Evolutionary conservation across 2,888 invertebrate genomes (phyloP), one percentile per base, ranked within the genome.

Genomic region (Drosophila prostipennis): DNA sequence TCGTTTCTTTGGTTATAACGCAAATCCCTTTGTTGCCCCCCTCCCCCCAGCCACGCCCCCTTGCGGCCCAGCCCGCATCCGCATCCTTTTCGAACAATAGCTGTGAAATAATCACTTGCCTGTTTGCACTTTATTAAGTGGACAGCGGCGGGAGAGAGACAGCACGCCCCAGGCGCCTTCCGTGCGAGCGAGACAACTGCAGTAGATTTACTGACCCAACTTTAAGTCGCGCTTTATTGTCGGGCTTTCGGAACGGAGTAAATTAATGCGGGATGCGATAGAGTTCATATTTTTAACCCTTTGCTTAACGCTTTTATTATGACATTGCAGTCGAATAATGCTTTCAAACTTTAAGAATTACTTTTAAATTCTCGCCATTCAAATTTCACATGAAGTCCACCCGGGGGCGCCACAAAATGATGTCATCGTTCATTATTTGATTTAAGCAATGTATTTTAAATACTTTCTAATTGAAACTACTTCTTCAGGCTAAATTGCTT

Each of bases 101-200:
- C 79, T 83, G 79, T 86, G 84, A 81, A 86, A 81, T 86, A 81
- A 86, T 86, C 81, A 81, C 81, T 81, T 83, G 87, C 77, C 80
- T 78, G 87, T 83, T 83, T 83, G 77, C 82, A 83, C 81, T 86
- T 86, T 86, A 81, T 83, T 83, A 86, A 84, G 73, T 73, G 64
- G 64, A 64, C 64, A 64, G 37, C n/a, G 42, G 34, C 26, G 42
- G 49, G 40, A 42, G 36, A 49, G 45, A 34, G 65, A 64, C 19
- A 64, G 42, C 29, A 32, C 43, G 51, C 64, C 51, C 29, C 16
- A n/a, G 65, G 65, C 48, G 32, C 36, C 26, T 23, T 11, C 45
- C 7, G 26, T 36, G 45, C 13, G 19, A 29, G 13, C 4, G 34
- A 34, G 32, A 32, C 2, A 14, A 11, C 26, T 16, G 8, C 36